Conservation (phyloP, 1,140 invertebrate species). For the Micrasema longulum region DNA sequence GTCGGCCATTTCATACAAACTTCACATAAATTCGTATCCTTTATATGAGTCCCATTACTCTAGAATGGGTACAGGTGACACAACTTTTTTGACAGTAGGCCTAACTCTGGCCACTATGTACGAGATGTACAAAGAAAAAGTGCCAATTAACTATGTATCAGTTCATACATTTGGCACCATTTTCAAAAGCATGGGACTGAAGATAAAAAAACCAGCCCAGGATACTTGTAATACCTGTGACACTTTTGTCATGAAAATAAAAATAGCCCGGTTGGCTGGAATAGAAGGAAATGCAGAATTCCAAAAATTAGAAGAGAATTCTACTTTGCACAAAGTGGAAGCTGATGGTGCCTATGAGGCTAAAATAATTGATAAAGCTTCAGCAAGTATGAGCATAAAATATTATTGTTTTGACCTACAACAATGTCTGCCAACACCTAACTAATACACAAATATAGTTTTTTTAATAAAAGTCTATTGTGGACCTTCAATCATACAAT, state of each 20-base stretch:
- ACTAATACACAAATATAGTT: background rate
- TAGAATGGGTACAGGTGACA: too few species aligned
- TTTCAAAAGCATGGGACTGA: background rate
- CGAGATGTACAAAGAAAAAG: background rate
- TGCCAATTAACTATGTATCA: background rate
- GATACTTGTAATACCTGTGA: background rate
- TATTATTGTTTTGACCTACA: background rate
- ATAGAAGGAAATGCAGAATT: too few species aligned
- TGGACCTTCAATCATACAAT: too few species aligned
- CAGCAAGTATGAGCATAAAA: background rate
- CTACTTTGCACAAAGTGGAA: background rate
- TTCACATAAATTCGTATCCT: too few species aligned
- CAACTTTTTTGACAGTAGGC: background rate
- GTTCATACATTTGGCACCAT: background rate
- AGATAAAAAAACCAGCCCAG: background rate
- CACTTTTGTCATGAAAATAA: background rate
- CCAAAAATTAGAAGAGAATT: background rate
- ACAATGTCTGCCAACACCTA: background rate
- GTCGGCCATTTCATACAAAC: too few species aligned
- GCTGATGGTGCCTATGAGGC: background rate
- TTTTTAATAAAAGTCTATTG: background rate
- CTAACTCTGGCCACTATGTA: background rate
- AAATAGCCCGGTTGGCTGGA: too few species aligned
- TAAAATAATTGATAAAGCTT: background rate
- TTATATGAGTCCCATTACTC: background rate